Evolutionary conservation across 2,888 invertebrate genomes (phyloP), one percentile per base, ranked within the genome.

Genomic region (Chloroclysta siterata): DNA sequence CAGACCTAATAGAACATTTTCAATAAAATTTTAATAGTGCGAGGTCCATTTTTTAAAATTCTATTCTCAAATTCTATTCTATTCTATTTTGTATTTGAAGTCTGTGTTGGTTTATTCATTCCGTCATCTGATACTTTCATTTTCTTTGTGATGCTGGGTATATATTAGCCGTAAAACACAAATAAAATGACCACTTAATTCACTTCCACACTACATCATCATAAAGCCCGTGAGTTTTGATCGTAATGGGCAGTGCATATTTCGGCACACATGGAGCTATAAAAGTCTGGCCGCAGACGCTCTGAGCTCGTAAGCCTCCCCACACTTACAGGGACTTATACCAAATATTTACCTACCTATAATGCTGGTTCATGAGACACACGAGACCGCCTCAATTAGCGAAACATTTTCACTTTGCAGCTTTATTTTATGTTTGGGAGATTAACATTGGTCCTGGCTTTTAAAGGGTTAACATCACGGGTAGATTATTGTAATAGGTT

Each of bases 261-360:
- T 74, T 68, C 66, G 63, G 64, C 70, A 69, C 61, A 61, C 54
- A 41, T 64, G 63, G 73, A 72, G 77, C 72, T 72, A 72, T 83
- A 78, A 82, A 81, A 80, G 73, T 74, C 72, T 64, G 66, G 66
- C 74, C 73, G 70, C 79, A 79, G 77, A 74, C 74, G 70, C 75
- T 72, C 70, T 73, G 73, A 78, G 75, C 76, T 73, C 65, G 65
- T 79, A 82, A 82, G 78, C 81, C 71, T 73, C 63, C 66, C 69
- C 60, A 69, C 65, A 63, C 67, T 69, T 65, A 78, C 80, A 83
- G 79, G 78, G 85, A 83, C 84, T 84, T 76, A 56, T 14, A 78
- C 79, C 80, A 79, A 80, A 83, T 85, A 84, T 86, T 84, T 84
- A 78, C 79, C 75, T 71, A 65, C 61, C 51, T 63, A 72, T 77